A percentile compares a stretch with the other conserved stretches of the same genome.
Conservation (phyloP, 2,797 vertebrate species). For the Dendrocincla fuliginosa region DNA sequence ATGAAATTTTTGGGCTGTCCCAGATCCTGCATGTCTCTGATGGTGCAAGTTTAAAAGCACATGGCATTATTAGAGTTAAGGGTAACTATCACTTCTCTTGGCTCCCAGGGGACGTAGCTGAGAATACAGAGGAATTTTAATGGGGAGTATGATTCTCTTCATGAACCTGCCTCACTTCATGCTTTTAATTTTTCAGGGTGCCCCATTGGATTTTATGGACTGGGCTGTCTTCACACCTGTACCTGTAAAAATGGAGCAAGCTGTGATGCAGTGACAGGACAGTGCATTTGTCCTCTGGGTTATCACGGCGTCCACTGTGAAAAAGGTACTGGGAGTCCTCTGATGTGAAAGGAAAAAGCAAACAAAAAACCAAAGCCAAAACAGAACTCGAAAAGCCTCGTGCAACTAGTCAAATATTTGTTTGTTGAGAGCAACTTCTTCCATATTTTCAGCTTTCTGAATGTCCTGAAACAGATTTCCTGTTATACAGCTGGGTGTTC, state of each 20-base stretch:
- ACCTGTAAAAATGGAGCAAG: slow-evolving; percentile 80
- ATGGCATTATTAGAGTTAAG: neutral
- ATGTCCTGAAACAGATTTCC: neutral
- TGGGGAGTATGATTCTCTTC: neutral
- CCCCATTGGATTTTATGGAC: slow-evolving; percentile 83
- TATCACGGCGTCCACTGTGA: slow-evolving; percentile 81
- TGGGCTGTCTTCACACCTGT: slow-evolving; percentile 80
- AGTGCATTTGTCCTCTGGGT: slow-evolving; percentile 82
- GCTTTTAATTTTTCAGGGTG: slow-evolving; percentile 78
- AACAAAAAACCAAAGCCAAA: neutral
- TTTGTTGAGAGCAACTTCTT: neutral
- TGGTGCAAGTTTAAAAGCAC: neutral
- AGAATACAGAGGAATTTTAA: neutral
- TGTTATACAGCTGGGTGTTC: neutral
- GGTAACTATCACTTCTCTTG: neutral
- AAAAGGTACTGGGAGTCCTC: slow-evolving; percentile 70
- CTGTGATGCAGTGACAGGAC: slow-evolving; percentile 79
- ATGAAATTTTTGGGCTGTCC: neutral
- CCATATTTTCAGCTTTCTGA: neutral
- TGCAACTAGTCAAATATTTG: neutral
- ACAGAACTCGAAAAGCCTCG: fast-evolving
- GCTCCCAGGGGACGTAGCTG: neutral
- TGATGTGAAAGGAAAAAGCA: neutral
- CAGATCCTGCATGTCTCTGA: neutral
- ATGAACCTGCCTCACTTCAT: neutral